These are phyloP conservation scores for Recurvirostra avosetta DNA, from an alignment of 2,113 vertebrate genomes.

Conservation along the genomic window DNA sequence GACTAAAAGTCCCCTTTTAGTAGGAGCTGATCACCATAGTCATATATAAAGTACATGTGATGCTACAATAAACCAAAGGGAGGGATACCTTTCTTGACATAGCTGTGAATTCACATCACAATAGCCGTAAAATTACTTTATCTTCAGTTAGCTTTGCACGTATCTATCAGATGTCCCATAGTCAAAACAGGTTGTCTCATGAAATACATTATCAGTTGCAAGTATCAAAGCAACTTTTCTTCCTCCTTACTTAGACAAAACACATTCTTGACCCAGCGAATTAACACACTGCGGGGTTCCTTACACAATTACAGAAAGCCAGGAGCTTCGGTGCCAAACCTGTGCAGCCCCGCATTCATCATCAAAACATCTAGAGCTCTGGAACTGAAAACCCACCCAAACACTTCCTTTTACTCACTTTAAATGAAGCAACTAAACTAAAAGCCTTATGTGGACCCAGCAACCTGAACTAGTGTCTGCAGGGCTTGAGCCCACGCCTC, in stretches of 20 bases:
- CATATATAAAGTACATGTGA: background rate
- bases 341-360: background rate
- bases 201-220: background rate
- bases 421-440: background rate
- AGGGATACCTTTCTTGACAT: background rate
- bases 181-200: background rate
- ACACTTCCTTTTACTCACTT: accelerated
- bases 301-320: background rate
- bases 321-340: background rate
- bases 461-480: background rate
- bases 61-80: background rate
- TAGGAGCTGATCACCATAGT: background rate
- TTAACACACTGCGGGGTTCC: background rate
- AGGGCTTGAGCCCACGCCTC: background rate
- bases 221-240: constrained; percentile 5
- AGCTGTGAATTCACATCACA: background rate
- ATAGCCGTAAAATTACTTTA: background rate
- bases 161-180: background rate
- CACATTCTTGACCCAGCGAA: background rate
- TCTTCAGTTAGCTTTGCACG: background rate
- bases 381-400: background rate
- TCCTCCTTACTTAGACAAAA: constrained; percentile 5
- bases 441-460: background rate
- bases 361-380: background rate
- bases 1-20: background rate